Conservation (phyloP, 2,113 vertebrate genomes). For the Muntiacus reevesi region DNA sequence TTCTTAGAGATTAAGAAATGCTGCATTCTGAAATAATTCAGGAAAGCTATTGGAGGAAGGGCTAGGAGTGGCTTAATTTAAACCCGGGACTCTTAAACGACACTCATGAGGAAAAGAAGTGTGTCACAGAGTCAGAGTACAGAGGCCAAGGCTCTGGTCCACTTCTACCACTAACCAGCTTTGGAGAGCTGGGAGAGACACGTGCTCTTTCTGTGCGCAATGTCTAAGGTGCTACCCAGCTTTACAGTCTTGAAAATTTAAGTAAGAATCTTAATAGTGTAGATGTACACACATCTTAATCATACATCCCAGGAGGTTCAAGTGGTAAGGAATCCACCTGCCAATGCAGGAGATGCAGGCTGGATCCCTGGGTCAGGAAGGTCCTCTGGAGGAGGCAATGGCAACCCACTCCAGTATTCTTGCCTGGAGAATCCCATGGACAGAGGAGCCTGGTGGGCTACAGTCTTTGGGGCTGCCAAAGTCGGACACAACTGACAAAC, state of each 20-base stretch:
- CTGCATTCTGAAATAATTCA: conserved; percentile 8
- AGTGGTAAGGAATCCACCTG: too few species aligned
- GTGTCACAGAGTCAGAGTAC: background rate
- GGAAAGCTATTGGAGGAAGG: background rate
- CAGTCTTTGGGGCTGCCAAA: too few species aligned
- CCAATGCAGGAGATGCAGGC: too few species aligned
- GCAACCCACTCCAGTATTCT: too few species aligned
- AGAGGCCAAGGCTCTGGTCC: background rate
- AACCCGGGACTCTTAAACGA: background rate
- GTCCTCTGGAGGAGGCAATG: too few species aligned
- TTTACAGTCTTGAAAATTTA: background rate
- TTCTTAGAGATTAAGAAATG: conserved; percentile 9
- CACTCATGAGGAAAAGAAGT: background rate
- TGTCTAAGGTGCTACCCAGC: background rate
- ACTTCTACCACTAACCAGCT: background rate
- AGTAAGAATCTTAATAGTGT: background rate
- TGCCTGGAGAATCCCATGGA: too few species aligned
- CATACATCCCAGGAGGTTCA: too few species aligned
- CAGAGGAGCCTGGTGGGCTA: too few species aligned
- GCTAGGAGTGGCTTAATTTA: background rate
- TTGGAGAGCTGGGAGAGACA: background rate
- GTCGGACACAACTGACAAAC: too few species aligned
- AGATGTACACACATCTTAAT: background rate
- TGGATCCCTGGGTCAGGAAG: too few species aligned
- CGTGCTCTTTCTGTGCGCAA: background rate